These are phyloP conservation scores for Thomomys bottae DNA, from an alignment of 2,113 vertebrate genomes.

Conservation along the genomic window DNA sequence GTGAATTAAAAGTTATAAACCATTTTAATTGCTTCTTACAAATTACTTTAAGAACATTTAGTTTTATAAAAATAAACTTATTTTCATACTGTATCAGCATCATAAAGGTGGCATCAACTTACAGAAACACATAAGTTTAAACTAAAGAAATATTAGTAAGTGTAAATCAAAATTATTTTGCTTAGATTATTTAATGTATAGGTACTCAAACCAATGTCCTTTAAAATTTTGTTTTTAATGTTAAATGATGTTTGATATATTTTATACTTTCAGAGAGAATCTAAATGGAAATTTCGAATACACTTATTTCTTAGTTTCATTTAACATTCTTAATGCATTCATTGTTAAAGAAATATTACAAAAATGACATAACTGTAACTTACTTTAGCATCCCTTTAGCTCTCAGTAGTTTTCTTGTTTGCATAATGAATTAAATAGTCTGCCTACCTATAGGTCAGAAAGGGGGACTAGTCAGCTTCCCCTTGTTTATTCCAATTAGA, in stretches of 20 bases:
- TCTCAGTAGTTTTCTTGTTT: background rate
- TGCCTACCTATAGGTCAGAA: background rate
- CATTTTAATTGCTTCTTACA: background rate
- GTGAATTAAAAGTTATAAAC: background rate
- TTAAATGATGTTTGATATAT: background rate
- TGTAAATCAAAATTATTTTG: background rate
- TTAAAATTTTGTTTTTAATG: background rate
- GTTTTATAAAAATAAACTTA: background rate
- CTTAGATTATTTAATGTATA: background rate
- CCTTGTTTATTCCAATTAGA: background rate
- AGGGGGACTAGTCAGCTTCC: background rate
- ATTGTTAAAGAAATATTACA: background rate
- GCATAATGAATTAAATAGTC: constrained; percentile 2
- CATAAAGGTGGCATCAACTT: background rate
- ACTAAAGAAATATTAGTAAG: background rate
- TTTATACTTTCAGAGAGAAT: background rate
- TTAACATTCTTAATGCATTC: background rate
- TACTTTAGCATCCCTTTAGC: background rate
- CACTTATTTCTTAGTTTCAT: background rate
- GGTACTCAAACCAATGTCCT: background rate
- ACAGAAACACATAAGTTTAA: background rate
- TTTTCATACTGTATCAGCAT: background rate
- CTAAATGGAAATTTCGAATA: background rate
- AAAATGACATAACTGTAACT: background rate
- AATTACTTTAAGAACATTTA: background rate